These are phyloP conservation scores for Thecocarcelia acutangulata DNA, from an alignment of 2,888 invertebrate genomes.

Conservation along the genomic window DNA sequence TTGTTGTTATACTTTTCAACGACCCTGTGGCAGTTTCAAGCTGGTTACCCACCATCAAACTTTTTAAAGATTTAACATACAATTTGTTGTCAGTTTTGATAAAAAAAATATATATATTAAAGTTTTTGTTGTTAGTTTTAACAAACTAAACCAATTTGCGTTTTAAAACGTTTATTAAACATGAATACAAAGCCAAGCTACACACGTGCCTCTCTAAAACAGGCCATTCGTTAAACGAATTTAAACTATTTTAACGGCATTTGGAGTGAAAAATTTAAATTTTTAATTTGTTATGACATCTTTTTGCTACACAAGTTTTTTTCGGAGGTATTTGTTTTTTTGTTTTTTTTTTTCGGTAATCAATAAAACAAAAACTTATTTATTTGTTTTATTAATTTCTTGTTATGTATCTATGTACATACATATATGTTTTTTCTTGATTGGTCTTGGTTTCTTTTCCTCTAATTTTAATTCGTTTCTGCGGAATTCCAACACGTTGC, in stretches of 20 bases:
- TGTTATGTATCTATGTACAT: neutral
- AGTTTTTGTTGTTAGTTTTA: neutral
- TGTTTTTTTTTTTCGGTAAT: conserved; percentile 19
- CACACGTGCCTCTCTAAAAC: conserved; percentile 19
- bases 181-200: neutral
- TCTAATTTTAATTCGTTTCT: conserved; percentile 15
- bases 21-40: conserved; percentile 33
- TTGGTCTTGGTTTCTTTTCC: conserved; percentile 1
- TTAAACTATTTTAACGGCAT: conserved; percentile 9
- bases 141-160: neutral
- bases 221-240: conserved; percentile 15
- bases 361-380: neutral
- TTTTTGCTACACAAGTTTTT: conserved; percentile 14
- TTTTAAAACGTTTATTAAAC: neutral
- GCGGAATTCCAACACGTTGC: conserved; percentile 68
- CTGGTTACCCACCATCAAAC: conserved; percentile 39
- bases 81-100: neutral
- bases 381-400: neutral
- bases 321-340: no score
- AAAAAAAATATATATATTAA: neutral
- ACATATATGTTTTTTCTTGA: neutral
- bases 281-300: conserved; percentile 16
- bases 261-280: neutral
- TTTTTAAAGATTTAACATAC: conserved; percentile 15
- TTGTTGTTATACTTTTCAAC: conserved; percentile 37